phyloP scores from a whole-genome alignment of 2,888 invertebrate genomes.

The Sminthurinus aureus region DNA sequence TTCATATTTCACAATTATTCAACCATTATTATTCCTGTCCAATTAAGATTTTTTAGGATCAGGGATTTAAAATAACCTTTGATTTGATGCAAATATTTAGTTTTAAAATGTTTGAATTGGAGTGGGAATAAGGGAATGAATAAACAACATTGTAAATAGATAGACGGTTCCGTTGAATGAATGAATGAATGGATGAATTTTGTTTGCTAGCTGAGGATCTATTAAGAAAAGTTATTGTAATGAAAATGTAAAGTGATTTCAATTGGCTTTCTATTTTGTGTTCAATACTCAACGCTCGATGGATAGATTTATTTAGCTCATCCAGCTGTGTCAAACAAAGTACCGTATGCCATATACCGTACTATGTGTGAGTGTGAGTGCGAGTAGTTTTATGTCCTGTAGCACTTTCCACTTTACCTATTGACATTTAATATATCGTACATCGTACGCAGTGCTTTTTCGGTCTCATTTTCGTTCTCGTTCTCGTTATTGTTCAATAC shows the following conservation, averaged over 20 bases:
- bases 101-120: too few species aligned
- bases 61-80: too few species aligned
- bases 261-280: not conserved
- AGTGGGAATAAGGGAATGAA: too few species aligned
- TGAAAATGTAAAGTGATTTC: constrained; percentile 12
- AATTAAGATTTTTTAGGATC: too few species aligned
- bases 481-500: not conserved
- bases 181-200: too few species aligned
- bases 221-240: too few species aligned
- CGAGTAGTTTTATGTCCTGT: not conserved
- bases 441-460: not conserved
- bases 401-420: not conserved
- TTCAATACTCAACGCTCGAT: not conserved
- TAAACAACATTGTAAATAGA: too few species aligned
- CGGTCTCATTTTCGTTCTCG: not conserved
- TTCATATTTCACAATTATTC: too few species aligned
- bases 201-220: too few species aligned
- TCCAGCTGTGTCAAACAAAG: constrained; percentile 24
- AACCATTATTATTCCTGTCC: too few species aligned
- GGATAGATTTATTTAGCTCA: constrained; percentile 22
- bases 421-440: not conserved
- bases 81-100: too few species aligned
- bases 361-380: not conserved
- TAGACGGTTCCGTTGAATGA: too few species aligned
- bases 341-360: not conserved